phyloP scores from a whole-genome alignment of 2,888 invertebrate species.

The Lumbricus terrestris region DNA sequence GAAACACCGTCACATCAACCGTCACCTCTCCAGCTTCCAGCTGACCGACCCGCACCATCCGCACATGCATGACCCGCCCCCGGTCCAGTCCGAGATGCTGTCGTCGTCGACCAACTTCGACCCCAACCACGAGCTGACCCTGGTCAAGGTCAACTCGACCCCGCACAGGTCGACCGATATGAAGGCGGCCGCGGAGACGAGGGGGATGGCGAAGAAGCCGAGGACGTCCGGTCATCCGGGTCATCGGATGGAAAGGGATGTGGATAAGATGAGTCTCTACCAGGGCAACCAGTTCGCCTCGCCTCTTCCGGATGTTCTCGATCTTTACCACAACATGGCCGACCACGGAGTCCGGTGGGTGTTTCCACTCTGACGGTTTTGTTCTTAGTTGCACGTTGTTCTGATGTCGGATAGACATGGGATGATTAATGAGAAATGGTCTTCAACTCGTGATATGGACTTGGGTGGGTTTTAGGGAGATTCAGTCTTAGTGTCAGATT shows the following conservation, averaged over 20 bases:
- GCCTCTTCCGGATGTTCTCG: neutral
- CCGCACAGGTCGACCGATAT: neutral
- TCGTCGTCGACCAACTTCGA: slow-evolving; percentile 9
- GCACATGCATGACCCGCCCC: neutral
- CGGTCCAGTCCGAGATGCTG: slow-evolving; percentile 23
- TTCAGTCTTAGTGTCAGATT: neutral
- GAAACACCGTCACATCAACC: slow-evolving; percentile 33
- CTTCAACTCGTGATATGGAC: neutral
- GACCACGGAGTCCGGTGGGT: neutral
- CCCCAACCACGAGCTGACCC: neutral
- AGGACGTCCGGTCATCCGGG: neutral
- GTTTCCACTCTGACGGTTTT: neutral
- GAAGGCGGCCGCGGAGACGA: neutral
- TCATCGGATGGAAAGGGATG: neutral
- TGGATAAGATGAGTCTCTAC: neutral
- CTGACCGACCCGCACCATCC: neutral
- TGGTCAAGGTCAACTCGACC: neutral
- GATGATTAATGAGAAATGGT: neutral
- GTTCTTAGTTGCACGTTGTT: neutral
- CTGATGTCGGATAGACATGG: neutral
- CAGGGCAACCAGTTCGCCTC: neutral
- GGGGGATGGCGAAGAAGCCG: neutral
- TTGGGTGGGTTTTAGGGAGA: neutral
- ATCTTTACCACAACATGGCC: slow-evolving; percentile 15
- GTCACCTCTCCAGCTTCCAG: slow-evolving; percentile 30